These are phyloP conservation scores for Hippocampus barbouri DNA, from an alignment of 2,113 vertebrate species.

Conservation along the genomic window DNA sequence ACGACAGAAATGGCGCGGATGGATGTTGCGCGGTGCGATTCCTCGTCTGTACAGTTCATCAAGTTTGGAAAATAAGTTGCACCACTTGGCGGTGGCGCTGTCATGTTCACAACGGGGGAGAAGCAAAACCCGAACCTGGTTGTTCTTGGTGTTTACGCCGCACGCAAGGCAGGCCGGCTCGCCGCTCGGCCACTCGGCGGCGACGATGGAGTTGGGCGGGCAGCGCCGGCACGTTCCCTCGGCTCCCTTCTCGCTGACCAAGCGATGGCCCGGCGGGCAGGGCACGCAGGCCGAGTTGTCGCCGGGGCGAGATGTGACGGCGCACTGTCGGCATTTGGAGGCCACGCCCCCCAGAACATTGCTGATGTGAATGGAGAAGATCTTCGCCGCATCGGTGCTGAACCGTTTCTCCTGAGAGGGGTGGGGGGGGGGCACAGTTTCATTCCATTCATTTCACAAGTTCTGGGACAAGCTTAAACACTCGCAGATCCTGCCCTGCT, in stretches of 20 bases:
- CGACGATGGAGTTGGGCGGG: constrained; percentile 77
- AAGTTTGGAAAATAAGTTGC: no score
- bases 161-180: constrained; percentile 77
- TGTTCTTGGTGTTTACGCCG: constrained; percentile 81
- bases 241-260: constrained; percentile 67
- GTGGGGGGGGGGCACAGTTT: constrained; percentile 3
- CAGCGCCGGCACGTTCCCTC: constrained; percentile 75
- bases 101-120: background rate
- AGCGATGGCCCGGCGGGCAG: constrained; percentile 80
- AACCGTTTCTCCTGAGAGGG: constrained; percentile 77
- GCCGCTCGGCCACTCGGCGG: constrained; percentile 73
- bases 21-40: no score
- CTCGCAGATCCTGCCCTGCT: no score
- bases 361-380: constrained; percentile 87
- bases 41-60: no score
- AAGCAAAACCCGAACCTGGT: constrained; percentile 69
- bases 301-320: constrained; percentile 52
- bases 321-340: constrained; percentile 84
- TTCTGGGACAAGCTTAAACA: no score
- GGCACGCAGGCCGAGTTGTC: constrained; percentile 77
- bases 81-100: background rate
- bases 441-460: background rate
- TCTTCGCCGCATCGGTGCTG: constrained; percentile 81
- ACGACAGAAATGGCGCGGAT: no score
- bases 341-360: constrained; percentile 86